These are phyloP conservation scores for Drosophila bocki DNA, from an alignment of 1,140 invertebrate species.

Conservation along the genomic window DNA sequence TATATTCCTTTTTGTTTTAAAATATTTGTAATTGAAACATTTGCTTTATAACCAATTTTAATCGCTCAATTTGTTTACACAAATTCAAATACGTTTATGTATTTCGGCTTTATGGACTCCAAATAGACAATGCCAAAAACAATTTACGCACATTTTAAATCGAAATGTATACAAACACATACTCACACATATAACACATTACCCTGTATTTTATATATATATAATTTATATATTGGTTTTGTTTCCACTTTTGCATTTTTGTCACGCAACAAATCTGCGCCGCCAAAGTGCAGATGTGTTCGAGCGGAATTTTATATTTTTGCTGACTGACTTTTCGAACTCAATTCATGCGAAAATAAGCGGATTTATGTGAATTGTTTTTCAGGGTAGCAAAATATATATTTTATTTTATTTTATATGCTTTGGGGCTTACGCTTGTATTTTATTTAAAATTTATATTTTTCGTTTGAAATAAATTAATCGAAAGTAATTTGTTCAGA, in stretches of 20 bases:
- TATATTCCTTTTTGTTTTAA: neutral
- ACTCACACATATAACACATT: neutral
- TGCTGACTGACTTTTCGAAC: slow-evolving; percentile 44
- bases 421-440: slow-evolving; percentile 12
- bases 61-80: slow-evolving; percentile 61
- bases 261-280: slow-evolving; percentile 51
- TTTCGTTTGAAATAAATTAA: slow-evolving; percentile 16
- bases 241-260: slow-evolving; percentile 38
- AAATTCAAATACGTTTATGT: slow-evolving; percentile 32
- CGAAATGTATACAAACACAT: slow-evolving; percentile 27
- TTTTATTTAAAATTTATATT: slow-evolving; percentile 36
- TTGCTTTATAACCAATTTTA: slow-evolving; percentile 47
- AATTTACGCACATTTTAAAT: slow-evolving; percentile 52
- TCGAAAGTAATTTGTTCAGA: slow-evolving; percentile 18
- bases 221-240: slow-evolving; percentile 41
- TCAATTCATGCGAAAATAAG: slow-evolving; percentile 58
- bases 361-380: slow-evolving; percentile 50
- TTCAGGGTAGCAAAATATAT: slow-evolving; percentile 2
- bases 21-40: slow-evolving; percentile 66
- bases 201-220: slow-evolving; percentile 12
- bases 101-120: slow-evolving; percentile 28
- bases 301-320: slow-evolving; percentile 47
- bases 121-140: slow-evolving; percentile 18
- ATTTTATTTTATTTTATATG: slow-evolving; percentile 17
- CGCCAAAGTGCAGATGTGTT: slow-evolving; percentile 42